Percentiles rank a stretch among this genome's conserved stretches.
Conservation (phyloP, 2,797 vertebrate genomes). For the Falco naumanni region DNA sequence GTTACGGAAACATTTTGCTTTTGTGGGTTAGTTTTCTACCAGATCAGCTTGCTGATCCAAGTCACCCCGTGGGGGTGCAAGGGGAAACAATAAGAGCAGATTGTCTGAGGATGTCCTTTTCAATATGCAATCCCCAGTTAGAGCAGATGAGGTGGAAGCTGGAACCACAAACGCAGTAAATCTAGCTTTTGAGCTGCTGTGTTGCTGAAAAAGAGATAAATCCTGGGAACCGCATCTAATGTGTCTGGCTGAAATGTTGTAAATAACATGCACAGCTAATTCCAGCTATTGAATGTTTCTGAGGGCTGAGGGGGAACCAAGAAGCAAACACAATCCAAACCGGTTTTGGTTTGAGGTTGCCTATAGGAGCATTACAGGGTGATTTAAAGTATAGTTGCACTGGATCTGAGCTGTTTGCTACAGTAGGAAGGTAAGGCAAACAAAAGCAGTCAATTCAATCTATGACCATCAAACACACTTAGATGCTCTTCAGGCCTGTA, state of each 20-base stretch:
- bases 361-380: not conserved
- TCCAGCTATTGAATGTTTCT: not conserved
- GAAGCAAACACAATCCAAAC: not conserved
- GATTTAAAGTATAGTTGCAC: not conserved
- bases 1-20: not conserved
- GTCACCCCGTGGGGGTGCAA: not conserved
- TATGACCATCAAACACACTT: not conserved
- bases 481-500: not conserved
- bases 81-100: not conserved
- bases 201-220: not conserved
- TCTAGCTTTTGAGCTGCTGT: not conserved
- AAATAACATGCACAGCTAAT: not conserved
- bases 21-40: not conserved
- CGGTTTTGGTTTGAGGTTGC: not conserved
- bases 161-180: not conserved
- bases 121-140: not conserved
- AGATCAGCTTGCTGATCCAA: not conserved
- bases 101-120: not conserved
- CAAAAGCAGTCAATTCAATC: not conserved
- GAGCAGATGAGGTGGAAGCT: not conserved
- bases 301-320: too few relatives aligned
- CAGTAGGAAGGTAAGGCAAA: not conserved
- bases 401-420: not conserved
- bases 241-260: not conserved
- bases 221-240: not conserved